Evolutionary conservation across 2,797 vertebrate species (phyloP), one percentile per base, ranked within the genome.

Genomic region (Neomorphus geoffroyi): DNA sequence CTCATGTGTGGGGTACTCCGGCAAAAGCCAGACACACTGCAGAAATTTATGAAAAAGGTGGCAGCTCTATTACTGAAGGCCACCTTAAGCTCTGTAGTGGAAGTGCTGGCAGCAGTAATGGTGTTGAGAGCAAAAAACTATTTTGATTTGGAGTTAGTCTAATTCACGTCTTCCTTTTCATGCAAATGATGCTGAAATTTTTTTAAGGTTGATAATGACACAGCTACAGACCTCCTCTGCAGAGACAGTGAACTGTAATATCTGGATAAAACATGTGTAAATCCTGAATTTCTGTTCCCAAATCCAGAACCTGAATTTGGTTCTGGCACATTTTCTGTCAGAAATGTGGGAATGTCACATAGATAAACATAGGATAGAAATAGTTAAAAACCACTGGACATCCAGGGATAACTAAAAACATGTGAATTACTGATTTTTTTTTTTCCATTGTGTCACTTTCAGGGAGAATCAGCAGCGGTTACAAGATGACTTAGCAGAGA

Each of bases 381-480:
- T 37, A 24, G 70, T 70, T 39, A 37, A 75, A 85, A 90, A 77
- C 7, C 22, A 69, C 18, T 78, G 56, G 21, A 24, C 14, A 74
- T 33, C 18, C 54, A 30, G 50, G 15, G 5, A 61, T 69, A 22
- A 71, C 51, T 60, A 62, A 54, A 82, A 72, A 60, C 7, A 3
- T 27, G 22, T 43, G 70, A 92, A 48, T 80, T 12, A 43, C 22
- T 82, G 62, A 69, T 10, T 10, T 33, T n/a, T 39, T 39, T 51
- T 74, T 84, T 90, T 51, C 26, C 28, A 23, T 80, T 26, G 27
- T 78, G 14, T 86, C 78, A 3, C 86, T 90, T 89, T 57, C 95
- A 99, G 99, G 92, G 99, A 99, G 97, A 99, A 99, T 94, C 99
- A 99, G 96, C 98, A 99, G 97, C 98, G 98, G 45, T 97, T 99